Percentiles rank a stretch among this genome's conserved stretches.
Conservation (phyloP, 2,797 vertebrate species). For the Lycodopsis pacificus region DNA sequence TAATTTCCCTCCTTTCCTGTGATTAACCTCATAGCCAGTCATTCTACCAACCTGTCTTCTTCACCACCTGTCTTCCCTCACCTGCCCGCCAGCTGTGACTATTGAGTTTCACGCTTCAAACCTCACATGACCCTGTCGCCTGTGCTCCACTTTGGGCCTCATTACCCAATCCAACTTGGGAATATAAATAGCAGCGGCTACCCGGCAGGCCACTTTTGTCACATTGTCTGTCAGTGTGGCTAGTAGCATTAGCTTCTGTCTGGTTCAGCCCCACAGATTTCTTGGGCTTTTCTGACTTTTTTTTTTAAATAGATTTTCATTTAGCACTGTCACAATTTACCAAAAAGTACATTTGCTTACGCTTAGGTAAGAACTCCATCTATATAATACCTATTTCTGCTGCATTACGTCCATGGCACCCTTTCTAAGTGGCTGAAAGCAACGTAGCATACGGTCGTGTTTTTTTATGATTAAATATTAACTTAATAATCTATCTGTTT, state of each 20-base stretch:
- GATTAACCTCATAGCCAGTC: constrained; percentile 25
- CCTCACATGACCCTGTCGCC: neutral
- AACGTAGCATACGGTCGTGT: too few species aligned
- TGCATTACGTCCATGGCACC: too few species aligned
- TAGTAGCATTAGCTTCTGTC: neutral
- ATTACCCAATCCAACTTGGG: neutral
- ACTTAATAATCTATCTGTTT: too few species aligned
- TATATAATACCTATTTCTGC: too few species aligned
- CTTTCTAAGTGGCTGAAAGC: too few species aligned
- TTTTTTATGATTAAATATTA: too few species aligned
- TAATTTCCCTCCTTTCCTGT: neutral
- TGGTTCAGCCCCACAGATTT: neutral
- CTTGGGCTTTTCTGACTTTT: neutral
- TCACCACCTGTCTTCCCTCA: neutral
- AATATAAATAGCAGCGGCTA: neutral
- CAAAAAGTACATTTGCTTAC: too few species aligned
- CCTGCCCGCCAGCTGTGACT: neutral
- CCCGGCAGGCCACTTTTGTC: rapidly evolving
- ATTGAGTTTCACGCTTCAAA: neutral
- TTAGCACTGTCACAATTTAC: too few species aligned
- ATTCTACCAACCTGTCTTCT: neutral
- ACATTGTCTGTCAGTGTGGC: neutral
- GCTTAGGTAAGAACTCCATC: too few species aligned
- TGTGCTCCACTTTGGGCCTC: neutral
- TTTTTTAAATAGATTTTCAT: neutral